Evolutionary conservation across 2,888 invertebrate genomes (phyloP).

Genomic region (Lordiphosa fenestrarum): DNA sequence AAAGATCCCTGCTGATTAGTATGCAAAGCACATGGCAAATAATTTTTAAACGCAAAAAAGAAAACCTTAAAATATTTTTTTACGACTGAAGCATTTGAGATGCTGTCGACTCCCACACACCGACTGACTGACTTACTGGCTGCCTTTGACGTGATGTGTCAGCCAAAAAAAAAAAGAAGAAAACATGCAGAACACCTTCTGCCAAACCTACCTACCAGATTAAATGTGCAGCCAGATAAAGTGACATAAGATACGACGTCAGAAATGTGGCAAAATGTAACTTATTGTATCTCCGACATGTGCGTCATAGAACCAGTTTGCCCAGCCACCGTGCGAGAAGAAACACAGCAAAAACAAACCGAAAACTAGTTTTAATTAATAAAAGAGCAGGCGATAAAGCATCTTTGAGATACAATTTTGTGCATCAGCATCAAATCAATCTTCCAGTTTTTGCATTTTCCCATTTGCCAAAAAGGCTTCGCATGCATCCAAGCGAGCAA

Average conservation of each 20-base stretch:
- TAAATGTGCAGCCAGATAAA: slow-evolving; percentile 64
- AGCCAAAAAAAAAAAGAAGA: slow-evolving; percentile 15
- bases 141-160: slow-evolving; percentile 54
- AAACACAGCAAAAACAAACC: not conserved
- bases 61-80: slow-evolving; percentile 38
- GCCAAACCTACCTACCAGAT: slow-evolving; percentile 35
- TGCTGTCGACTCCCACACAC: slow-evolving; percentile 1
- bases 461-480: too few relatives aligned
- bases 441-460: not conserved
- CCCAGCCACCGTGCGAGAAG: not conserved
- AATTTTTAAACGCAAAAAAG: slow-evolving; percentile 39
- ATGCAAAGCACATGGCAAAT: slow-evolving; percentile 65
- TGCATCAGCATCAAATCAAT: not conserved
- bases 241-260: slow-evolving; percentile 68
- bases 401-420: slow-evolving; percentile 3
- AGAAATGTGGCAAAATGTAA: slow-evolving; percentile 41
- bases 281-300: slow-evolving; percentile 56
- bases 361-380: slow-evolving; percentile 6
- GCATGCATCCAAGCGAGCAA: not conserved
- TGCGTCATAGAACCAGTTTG: slow-evolving; percentile 69
- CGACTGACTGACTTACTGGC: slow-evolving; percentile 29
- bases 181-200: slow-evolving; percentile 68
- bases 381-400: slow-evolving; percentile 1
- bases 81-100: slow-evolving; percentile 31
- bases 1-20: slow-evolving; percentile 58